Percentiles rank a stretch among this genome's conserved stretches.
phyloP scores from a whole-genome alignment of 2,888 invertebrate genomes.

The Tipula helvola region DNA sequence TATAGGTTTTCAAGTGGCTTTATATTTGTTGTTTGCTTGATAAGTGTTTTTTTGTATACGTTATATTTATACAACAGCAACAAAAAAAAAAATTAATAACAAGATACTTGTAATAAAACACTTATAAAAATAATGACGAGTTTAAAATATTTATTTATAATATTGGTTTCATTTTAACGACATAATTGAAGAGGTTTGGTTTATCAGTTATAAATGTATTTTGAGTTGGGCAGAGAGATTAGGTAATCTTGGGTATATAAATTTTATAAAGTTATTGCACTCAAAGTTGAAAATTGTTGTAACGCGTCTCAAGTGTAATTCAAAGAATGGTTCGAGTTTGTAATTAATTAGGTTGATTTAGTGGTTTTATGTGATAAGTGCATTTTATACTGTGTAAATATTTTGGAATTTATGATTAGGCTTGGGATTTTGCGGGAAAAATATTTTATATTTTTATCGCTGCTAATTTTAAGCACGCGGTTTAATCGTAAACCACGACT shows the following conservation, averaged over 20 bases:
- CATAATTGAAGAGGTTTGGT: not conserved
- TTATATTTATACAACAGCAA: not conserved
- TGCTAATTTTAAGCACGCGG: not conserved
- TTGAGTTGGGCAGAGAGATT: not conserved
- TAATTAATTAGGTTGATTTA: not conserved
- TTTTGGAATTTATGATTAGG: not conserved
- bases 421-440: not conserved
- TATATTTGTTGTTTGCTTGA: not conserved
- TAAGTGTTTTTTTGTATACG: not conserved
- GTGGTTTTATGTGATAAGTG: not conserved
- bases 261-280: not conserved
- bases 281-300: not conserved
- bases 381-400: not conserved
- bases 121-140: not conserved
- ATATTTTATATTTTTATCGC: not conserved
- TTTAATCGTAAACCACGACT: not conserved
- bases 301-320: not conserved
- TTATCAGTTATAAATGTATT: not conserved
- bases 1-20: not conserved
- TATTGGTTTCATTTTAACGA: not conserved
- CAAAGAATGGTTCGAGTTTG: not conserved
- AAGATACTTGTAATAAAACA: not conserved
- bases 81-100: not conserved
- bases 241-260: not conserved
- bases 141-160: not conserved